A percentile compares a stretch with the other conserved stretches of the same genome.
These are phyloP conservation scores for Lucilia sericata DNA, from an alignment of 1,140 invertebrate genomes.

Conservation along the genomic window DNA sequence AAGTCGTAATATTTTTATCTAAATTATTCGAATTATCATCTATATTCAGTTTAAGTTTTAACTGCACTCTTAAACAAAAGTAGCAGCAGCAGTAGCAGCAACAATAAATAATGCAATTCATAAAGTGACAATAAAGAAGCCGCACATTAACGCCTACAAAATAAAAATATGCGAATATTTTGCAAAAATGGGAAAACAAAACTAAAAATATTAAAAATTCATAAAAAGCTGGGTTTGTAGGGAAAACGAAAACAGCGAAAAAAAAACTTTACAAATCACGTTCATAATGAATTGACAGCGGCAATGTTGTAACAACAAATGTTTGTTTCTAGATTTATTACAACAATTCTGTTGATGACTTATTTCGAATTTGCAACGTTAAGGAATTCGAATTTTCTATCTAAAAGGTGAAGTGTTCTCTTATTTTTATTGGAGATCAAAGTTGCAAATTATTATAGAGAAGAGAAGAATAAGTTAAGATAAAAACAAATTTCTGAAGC, in stretches of 20 bases:
- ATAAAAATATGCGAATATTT: not conserved
- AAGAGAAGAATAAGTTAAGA: no score
- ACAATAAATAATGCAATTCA: conserved; percentile 17
- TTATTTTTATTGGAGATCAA: not conserved
- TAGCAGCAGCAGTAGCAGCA: not conserved
- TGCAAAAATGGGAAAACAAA: not conserved
- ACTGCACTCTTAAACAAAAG: not conserved
- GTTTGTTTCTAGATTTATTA: not conserved
- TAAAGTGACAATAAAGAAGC: not conserved
- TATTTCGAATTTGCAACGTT: not conserved
- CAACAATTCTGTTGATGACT: not conserved
- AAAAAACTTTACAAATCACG: not conserved
- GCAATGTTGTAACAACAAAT: not conserved
- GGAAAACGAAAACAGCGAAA: not conserved
- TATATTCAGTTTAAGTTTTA: not conserved
- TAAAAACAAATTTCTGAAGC: no score
- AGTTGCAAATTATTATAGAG: no score
- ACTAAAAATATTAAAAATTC: conserved; percentile 13
- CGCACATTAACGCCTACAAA: not conserved
- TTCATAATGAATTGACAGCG: conserved; percentile 12
- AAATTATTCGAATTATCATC: not conserved
- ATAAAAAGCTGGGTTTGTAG: conserved; percentile 4
- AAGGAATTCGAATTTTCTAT: not conserved
- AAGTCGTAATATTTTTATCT: not conserved
- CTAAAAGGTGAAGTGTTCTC: no score